A percentile compares a stretch with the other conserved stretches of the same genome.
Evolutionary conservation across 1,140 invertebrate genomes (phyloP).

Genomic region (Latrodectus geometricus): DNA sequence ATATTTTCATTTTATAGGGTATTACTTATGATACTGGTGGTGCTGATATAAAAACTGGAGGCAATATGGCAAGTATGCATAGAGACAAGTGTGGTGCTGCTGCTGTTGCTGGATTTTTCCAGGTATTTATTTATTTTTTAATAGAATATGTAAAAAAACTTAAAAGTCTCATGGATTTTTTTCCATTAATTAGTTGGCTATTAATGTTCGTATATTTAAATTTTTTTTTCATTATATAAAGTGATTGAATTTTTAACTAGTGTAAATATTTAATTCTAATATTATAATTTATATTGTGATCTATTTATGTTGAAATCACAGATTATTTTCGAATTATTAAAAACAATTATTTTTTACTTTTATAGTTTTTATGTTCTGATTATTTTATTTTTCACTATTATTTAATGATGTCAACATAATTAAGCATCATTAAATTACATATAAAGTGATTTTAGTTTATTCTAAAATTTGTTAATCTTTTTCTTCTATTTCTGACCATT

Average conservation of each 20-base stretch:
- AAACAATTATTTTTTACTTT: background rate
- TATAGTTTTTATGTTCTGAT: background rate
- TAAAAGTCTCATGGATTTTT: background rate
- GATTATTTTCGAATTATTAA: no score
- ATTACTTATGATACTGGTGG: conserved; percentile 93
- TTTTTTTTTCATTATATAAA: background rate
- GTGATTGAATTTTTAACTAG: background rate
- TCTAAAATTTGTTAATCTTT: no score
- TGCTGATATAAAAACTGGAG: conserved; percentile 88
- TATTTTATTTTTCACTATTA: no score
- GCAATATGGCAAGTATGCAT: conserved; percentile 93
- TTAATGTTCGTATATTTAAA: background rate
- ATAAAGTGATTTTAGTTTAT: no score
- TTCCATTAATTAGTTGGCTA: background rate
- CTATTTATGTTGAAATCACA: no score
- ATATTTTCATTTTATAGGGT: conserved; percentile 72
- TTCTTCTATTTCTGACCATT: no score
- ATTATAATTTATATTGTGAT: background rate
- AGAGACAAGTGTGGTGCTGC: conserved; percentile 97
- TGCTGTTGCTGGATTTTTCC: conserved; percentile 92
- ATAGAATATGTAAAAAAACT: background rate
- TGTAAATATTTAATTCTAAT: background rate
- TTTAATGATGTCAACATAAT: no score
- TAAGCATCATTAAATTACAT: no score
- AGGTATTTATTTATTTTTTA: conserved; percentile 72